Evolutionary conservation across 53 echinoderm and acorn worm species (phyloP), one percentile per base, ranked within the genome.

Genomic region (Astropecten irregularis): DNA sequence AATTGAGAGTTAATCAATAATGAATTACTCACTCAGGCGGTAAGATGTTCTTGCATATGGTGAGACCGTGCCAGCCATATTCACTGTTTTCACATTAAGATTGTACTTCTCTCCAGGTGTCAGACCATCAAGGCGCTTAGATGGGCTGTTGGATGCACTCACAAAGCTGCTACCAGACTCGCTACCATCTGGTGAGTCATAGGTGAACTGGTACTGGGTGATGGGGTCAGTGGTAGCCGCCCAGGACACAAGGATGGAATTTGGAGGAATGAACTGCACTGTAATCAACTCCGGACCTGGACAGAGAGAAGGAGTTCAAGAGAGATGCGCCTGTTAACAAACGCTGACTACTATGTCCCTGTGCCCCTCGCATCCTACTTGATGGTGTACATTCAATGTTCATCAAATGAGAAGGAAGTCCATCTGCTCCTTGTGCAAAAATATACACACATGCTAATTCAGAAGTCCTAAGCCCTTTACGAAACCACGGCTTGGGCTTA

Each of bases 51-150:
- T 35, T 2, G 48, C 89, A 20, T 84, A 36, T 18, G 68, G 73
- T 4, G 57, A 19, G 9, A 65, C 34, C 22, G 31, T 32, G 15
- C 88, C 88, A 31, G 5, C 40, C 21, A 10, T 35, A 0, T 52
- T 44, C 5, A 83, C 57, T 8, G 46, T 69, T 9, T 72, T 83
- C 15, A 91, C 62, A 0, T 71, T 69, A 0, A 91, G 54, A 5
- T 52, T 84, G 84, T 91, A 84, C 26, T 69, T 82, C 60, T 84
- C 63, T 25, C 91, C 87, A 2, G 71, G 87, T 0, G 71, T 77
- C 36, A 91, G 44, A 34, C 83, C 79, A 6, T 53, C 48, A 21
- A 91, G 58, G 9, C 33, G 35, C 4, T 53, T 73, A 26, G 40
- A 54, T 8, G 79, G 79, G 62, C n/a, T 62, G 2, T 1, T 3